These are phyloP conservation scores for Oncorhynchus kisutch DNA, from an alignment of 2,113 vertebrate species.

Conservation along the genomic window DNA sequence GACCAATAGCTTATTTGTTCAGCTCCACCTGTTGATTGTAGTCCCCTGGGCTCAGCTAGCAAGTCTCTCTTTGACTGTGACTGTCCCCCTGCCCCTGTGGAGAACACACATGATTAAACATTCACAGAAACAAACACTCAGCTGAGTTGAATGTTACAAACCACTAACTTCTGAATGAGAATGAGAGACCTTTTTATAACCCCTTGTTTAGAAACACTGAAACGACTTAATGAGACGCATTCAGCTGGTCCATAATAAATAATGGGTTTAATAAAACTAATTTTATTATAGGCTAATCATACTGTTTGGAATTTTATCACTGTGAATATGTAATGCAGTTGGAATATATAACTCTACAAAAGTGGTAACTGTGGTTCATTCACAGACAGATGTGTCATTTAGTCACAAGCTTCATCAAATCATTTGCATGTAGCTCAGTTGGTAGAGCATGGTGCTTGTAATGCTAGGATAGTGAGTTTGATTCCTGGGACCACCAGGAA, in stretches of 20 bases:
- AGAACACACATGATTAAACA: constrained; percentile 61
- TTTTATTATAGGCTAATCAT: background rate
- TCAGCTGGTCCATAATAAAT: background rate
- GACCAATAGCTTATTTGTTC: constrained; percentile 65
- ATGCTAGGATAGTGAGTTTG: too few relatives aligned
- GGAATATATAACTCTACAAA: background rate
- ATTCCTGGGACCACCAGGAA: too few relatives aligned
- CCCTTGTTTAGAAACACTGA: background rate
- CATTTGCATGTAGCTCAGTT: background rate
- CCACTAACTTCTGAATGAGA: constrained; percentile 43
- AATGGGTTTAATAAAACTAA: background rate
- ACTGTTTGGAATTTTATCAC: background rate
- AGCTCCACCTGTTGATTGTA: constrained; percentile 60
- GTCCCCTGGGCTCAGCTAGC: constrained; percentile 41
- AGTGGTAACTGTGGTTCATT: background rate
- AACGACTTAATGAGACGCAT: constrained; percentile 29
- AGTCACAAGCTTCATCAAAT: too few relatives aligned
- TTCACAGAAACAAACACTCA: constrained; percentile 62
- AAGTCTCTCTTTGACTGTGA: constrained; percentile 44
- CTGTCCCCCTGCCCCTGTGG: constrained; percentile 39
- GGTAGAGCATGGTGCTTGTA: too few relatives aligned
- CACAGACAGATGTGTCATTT: background rate
- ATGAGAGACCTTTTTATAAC: constrained; percentile 28
- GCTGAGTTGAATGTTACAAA: constrained; percentile 49
- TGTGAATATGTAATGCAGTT: background rate